Evolutionary conservation across 2,797 vertebrate species (phyloP), one percentile per base, ranked within the genome.

Genomic region (Hoplostethus atlanticus): DNA sequence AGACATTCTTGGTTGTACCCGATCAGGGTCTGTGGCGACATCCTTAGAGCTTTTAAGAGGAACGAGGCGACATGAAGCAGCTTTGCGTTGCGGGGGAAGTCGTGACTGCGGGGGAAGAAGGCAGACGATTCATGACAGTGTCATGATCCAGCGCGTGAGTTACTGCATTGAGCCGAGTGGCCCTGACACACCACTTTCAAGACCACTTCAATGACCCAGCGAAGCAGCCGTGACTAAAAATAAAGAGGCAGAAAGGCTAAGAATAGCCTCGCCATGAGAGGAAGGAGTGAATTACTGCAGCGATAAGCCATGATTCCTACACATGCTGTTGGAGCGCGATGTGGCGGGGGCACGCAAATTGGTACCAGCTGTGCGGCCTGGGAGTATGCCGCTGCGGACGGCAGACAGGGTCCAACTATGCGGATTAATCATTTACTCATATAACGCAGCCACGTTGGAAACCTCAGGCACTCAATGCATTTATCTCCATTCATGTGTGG

Each of bases 321-420:
- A 93, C 91, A 93, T 92, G 92, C 86, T 88, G 85, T 91, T 90
- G 89, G 92, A 92, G 92, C 84, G 68, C 64, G 55, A 92, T 86
- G 84, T 66, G 85, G 92, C 78, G 73, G 85, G 88, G 91, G 90
- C 89, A 91, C 81, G 87, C 81, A 94, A 95, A 95, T 94, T 93
- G 93, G 88, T 94, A 94, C 91, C 93, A 95, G 93, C 93, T 95
- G 95, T 90, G 85, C 90, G 90, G 90, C 86, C 88, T 89, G 92
- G 88, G 90, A 94, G 92, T 92, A 88, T 83, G 89, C 87, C 72
- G 87, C 91, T 93, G 92, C 56, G 88, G 91, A 91, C 90, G 90
- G 83, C 83, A 88, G 85, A 88, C 90, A 86, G 86, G 81, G 89
- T 93, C 91, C 93, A 94, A 93, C 88, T 91, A 94, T 94, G 89